These are phyloP conservation scores for Copidosoma aretas DNA, from an alignment of 2,888 invertebrate species.

Conservation along the genomic window DNA sequence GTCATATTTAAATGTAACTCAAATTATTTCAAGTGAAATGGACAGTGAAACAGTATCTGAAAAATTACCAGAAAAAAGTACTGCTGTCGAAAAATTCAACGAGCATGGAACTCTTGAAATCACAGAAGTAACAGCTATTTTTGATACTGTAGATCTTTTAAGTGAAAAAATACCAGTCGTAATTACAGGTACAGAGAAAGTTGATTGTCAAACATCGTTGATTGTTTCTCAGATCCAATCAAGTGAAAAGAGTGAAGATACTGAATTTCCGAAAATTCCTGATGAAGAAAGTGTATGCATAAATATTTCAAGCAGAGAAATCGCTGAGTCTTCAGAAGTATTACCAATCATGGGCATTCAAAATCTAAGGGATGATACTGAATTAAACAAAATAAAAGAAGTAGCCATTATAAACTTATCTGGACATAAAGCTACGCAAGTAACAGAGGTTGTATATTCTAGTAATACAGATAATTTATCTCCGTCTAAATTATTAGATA, in stretches of 20 bases:
- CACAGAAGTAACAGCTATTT: slow-evolving; percentile 47
- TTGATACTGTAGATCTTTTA: slow-evolving; percentile 49
- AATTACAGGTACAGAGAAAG: slow-evolving; percentile 48
- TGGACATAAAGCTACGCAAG: slow-evolving; percentile 54
- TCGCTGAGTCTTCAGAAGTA: slow-evolving; percentile 52
- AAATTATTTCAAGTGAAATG: slow-evolving; percentile 47
- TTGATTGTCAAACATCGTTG: slow-evolving; percentile 42
- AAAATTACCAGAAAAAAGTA: slow-evolving; percentile 51
- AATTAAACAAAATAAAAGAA: slow-evolving; percentile 46
- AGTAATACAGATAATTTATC: slow-evolving; percentile 47
- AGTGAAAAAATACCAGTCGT: slow-evolving; percentile 45
- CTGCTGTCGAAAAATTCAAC: slow-evolving; percentile 56
- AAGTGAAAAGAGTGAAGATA: slow-evolving; percentile 43
- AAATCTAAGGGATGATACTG: slow-evolving; percentile 41
- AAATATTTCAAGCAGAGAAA: slow-evolving; percentile 54
- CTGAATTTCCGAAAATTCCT: slow-evolving; percentile 47
- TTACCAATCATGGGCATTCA: slow-evolving; percentile 38
- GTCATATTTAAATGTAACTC: slow-evolving; percentile 48
- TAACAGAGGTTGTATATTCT: slow-evolving; percentile 49
- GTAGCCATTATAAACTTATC: slow-evolving; percentile 54
- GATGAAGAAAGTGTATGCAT: slow-evolving; percentile 56
- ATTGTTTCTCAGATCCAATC: slow-evolving; percentile 49
- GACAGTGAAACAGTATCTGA: slow-evolving; percentile 42
- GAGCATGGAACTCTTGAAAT: slow-evolving; percentile 54
- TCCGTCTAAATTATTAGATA: slow-evolving; percentile 45